Evolutionary conservation across 2,113 vertebrate genomes (phyloP).

Genomic region (Accipiter virgatus): DNA sequence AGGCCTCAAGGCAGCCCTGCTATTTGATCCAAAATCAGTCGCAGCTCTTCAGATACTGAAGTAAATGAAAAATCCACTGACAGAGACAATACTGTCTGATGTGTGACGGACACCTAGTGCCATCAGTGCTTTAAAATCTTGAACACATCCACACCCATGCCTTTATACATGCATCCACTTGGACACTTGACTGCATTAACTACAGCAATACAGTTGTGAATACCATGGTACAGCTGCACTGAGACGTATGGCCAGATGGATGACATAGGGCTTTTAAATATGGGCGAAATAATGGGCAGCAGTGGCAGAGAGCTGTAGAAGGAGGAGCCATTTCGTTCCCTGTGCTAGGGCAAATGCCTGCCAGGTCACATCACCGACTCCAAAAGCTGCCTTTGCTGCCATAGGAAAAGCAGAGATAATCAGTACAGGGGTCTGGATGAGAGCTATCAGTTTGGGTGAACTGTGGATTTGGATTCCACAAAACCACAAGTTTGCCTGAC

Average conservation of each 20-base stretch:
- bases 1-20: neutral
- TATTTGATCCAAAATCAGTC: neutral
- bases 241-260: accelerated
- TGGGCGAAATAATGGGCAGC: neutral
- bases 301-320: neutral
- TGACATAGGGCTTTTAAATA: neutral
- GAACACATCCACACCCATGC: neutral
- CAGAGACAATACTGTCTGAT: neutral
- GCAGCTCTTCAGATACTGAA: neutral
- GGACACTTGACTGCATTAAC: neutral
- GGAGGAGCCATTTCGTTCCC: neutral
- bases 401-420: neutral
- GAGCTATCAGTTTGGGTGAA: neutral
- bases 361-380: accelerated
- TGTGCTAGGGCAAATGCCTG: neutral
- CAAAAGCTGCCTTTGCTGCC: neutral
- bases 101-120: neutral
- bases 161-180: neutral
- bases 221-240: too few relatives aligned
- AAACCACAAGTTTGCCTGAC: neutral
- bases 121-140: neutral
- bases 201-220: accelerated
- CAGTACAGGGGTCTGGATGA: neutral
- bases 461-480: neutral
- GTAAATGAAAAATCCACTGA: neutral